Evolutionary conservation across 2,113 vertebrate genomes (phyloP), one percentile per base, ranked within the genome.

Genomic region (Percopsis transmontana): DNA sequence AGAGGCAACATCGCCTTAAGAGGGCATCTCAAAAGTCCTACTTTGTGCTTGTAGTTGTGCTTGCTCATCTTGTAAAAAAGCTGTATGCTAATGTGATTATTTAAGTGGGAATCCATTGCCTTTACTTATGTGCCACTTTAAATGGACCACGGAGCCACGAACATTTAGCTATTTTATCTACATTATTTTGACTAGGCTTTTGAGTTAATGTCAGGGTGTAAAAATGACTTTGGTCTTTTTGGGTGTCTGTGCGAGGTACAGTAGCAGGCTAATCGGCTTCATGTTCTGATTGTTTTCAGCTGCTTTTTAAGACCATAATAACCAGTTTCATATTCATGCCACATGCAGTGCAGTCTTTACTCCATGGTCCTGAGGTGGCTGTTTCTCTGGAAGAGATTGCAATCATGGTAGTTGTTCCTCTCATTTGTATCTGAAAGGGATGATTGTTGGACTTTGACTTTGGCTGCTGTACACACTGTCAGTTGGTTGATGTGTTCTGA

Each of bases 201-300:
- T n/a, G n/a, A n/a, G n/a, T n/a, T n/a, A n/a, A n/a, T n/a, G n/a
- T n/a, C n/a, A n/a, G n/a, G n/a, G n/a, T n/a, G n/a, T n/a, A n/a
- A n/a, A n/a, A n/a, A n/a, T n/a, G 38, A 79, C 68, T 70, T 70
- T 21, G 56, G 66, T 77, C 75, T 56, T 77, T 68, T 76, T 76
- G 81, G 72, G 63, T 88, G 85, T 87, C 81, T 72, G 87, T 87
- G 81, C 81, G 82, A 85, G 87, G 83, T 83, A 73, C 77, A 76
- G 75, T 70, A 76, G 83, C 74, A 10, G 59, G 68, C 77, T 86
- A 87, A 92, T 90, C 89, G 82, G 79, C 81, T 86, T 83, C 85
- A 88, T 88, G 86, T 85, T 88, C 80, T 81, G 83, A 65, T 42
- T 81, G 87, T 86, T 84, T 85, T 79, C 80, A 88, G 82, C 78